Evolutionary conservation across 2,888 invertebrate species (phyloP).

Genomic region (Oligia strigilis): DNA sequence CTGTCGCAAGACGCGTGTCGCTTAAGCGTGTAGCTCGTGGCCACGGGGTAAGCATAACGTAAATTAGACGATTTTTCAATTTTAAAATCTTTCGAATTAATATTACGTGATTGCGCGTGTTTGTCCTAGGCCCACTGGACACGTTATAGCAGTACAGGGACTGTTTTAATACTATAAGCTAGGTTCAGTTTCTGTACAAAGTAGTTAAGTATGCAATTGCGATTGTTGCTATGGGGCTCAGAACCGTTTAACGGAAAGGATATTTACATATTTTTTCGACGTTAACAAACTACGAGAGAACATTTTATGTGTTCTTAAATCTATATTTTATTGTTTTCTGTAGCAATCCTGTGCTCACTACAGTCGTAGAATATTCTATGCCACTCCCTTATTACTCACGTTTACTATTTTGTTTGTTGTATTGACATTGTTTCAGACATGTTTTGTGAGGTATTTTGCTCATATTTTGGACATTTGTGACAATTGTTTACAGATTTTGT

Average conservation of each 20-base stretch:
- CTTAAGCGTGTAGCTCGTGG: background rate
- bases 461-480: background rate
- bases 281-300: background rate
- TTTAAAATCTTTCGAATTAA: background rate
- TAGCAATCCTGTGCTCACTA: background rate
- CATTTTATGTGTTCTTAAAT: too few relatives aligned
- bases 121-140: background rate
- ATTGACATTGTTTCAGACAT: background rate
- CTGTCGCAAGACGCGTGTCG: background rate
- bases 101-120: background rate
- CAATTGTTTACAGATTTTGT: too few relatives aligned
- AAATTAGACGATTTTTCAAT: background rate
- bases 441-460: background rate
- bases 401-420: background rate
- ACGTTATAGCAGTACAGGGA: background rate
- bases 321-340: background rate
- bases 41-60: background rate
- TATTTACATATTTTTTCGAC: background rate
- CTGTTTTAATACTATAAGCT: constrained; percentile 8
- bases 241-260: background rate
- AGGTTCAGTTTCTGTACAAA: background rate
- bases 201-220: constrained; percentile 7
- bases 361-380: constrained; percentile 1
- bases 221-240: background rate
- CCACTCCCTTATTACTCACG: background rate